A percentile compares a stretch with the other conserved stretches of the same genome.
Conservation (phyloP, 2,797 vertebrate species). For the Erithacus rubecula region DNA sequence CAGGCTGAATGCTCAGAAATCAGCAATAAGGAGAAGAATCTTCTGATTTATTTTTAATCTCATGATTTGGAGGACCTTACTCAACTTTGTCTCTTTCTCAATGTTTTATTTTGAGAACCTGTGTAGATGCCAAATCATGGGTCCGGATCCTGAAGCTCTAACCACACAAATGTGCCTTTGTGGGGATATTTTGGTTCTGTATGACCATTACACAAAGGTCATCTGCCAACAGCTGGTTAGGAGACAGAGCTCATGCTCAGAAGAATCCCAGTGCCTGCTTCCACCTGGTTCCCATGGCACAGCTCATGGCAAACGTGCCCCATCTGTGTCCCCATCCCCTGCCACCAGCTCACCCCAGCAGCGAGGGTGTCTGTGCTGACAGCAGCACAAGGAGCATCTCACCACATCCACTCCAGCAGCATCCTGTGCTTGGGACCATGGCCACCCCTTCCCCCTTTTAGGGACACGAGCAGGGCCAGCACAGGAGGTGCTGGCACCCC, state of each 20-base stretch:
- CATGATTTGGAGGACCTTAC: background rate
- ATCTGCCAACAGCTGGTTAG: background rate
- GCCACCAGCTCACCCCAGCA: background rate
- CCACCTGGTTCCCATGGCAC: fast-evolving
- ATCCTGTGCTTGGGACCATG: fast-evolving
- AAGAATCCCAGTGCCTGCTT: background rate
- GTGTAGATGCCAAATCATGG: background rate
- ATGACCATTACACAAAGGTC: background rate
- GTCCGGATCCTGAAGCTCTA: background rate
- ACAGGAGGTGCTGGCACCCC: background rate
- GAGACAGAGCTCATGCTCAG: background rate
- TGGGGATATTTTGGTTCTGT: background rate
- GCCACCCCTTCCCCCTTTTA: background rate
- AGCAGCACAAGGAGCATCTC: background rate
- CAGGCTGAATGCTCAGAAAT: background rate
- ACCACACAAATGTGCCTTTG: background rate
- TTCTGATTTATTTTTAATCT: background rate
- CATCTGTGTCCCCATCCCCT: background rate
- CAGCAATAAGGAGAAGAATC: fast-evolving
- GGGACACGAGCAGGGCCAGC: background rate
- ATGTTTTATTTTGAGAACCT: background rate
- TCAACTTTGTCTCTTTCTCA: background rate
- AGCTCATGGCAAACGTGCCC: fast-evolving
- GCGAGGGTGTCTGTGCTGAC: fast-evolving
- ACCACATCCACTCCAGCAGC: background rate